Base-by-base conservation (phyloP, 2,113 vertebrate genomes). In the Chroicocephalus ridibundus region DNA sequence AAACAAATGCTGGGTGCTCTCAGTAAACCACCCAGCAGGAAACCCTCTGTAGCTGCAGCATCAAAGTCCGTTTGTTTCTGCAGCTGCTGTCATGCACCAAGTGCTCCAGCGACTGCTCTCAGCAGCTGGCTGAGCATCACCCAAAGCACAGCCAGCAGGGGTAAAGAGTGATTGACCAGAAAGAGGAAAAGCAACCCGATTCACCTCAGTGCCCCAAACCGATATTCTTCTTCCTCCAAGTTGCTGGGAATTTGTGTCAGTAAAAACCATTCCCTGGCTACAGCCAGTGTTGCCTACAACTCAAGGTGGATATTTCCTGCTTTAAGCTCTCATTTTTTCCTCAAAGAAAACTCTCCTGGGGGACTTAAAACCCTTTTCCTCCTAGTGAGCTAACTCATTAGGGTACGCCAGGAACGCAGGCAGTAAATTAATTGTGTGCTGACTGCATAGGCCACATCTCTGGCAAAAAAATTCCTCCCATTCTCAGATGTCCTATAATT, bases 1-100 rank as follows among this genome's bases (percentile, higher is more conserved):
- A 71, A 72, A 32, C 2, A 1, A 42, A 4, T 19, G 13, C 32
- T 49, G 25, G 29, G 26, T 60, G 69, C 9, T 89, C 32, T 80
- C 78, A 51, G 42, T 13, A 61, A 86, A 74, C 7, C 36, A 40
- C 3, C 15, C 4, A 0, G 25, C 85, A 88, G 88, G 82, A 96
- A 96, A 55, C 26, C 8, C 69, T 90, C 44, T 75, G 7, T 40
- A 75, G 78, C 65, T 93, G 32, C 83, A 91, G 22, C 49, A 92
- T 54, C 84, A 51, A 69, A 83, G 71, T 46, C 72, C 0, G 29
- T 94, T 96, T 92, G 44, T 49, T 76, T 93, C 75, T 93, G 93
- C 94, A 96, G 92, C 89, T 96, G 92, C 65, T 86, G 72, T 75
- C 83, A 83, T 14, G 83, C 93, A 86, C 15, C 7, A 81, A 87